Conservation (phyloP, 1,140 invertebrate genomes). For the Nasonia longicornis region DNA sequence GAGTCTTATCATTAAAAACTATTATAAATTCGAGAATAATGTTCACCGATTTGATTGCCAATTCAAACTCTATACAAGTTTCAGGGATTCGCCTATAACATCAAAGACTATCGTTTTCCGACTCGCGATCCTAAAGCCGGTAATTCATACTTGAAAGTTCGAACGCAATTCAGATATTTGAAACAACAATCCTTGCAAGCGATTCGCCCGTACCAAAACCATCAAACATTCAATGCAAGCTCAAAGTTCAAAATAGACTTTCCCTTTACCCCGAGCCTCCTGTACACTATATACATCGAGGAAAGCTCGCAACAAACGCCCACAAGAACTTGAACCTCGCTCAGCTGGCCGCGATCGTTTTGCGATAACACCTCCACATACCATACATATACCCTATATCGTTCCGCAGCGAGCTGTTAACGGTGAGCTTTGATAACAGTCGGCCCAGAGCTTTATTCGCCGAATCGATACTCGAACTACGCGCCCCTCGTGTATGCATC, state of each 20-base stretch:
- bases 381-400: no score
- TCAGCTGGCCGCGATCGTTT: background rate
- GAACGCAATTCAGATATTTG: no score
- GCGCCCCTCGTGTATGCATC: background rate
- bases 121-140: no score
- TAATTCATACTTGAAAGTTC: no score
- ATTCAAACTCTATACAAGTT: background rate
- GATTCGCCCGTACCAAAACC: background rate
- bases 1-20: no score
- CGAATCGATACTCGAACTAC: slow-evolving; percentile 23
- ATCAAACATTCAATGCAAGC: background rate
- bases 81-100: background rate
- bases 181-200: no score
- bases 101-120: no score
- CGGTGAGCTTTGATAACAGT: slow-evolving; percentile 13
- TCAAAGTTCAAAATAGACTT: background rate
- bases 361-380: background rate
- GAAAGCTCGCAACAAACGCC: background rate
- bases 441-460: slow-evolving; percentile 26
- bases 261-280: background rate
- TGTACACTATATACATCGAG: background rate
- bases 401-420: slow-evolving; percentile 3
- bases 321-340: background rate
- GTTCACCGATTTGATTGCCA: no score
- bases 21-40: no score